Evolutionary conservation across 2,888 invertebrate species (phyloP), one percentile per base, ranked within the genome.

Genomic region (Lasioglossum figueresi): DNA sequence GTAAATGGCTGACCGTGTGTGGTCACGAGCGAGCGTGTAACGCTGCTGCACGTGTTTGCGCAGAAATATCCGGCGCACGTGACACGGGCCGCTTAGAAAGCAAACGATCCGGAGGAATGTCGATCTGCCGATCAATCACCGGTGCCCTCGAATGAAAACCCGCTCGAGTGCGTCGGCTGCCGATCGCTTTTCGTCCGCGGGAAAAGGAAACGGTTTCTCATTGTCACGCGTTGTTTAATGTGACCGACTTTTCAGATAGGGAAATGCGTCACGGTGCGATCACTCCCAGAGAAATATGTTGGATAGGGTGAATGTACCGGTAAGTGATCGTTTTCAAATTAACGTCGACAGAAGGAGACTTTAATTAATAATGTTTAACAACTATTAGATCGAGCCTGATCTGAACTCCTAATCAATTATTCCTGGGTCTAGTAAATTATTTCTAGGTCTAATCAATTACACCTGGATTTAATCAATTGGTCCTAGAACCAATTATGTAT

Each of bases 61-160:
- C 66, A 77, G 34, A 82, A 83, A 86, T 90, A 89, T 70, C 56
- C 72, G 70, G 52, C 79, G 86, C 89, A 90, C 90, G 89, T 90
- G 89, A 86, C 85, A 66, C 48, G 34, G 63, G 70, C 56, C 40
- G 63, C 80, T 82, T 84, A 86, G 89, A 90, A 90, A 85, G 90
- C 85, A 84, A 90, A 77, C 83, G 85, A 83, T 82, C 74, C 70
- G 66, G 37, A 75, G 88, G 89, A 90, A 90, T 90, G 90, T 66
- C 75, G 81, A 88, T 89, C 88, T 88, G 82, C 83, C 82, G 89
- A 90, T 88, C 84, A 68, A 70, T 82, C 86, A 72, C 70, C 70
- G 75, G 52, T 80, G 83, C 84, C 82, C 79, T 81, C 84, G 84
- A 89, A 84, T 79, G 82, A 80, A 80, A 88, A 86, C 76, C n/a